Conservation (phyloP, 2,797 vertebrate genomes). For the Mionectes olivaceus region DNA sequence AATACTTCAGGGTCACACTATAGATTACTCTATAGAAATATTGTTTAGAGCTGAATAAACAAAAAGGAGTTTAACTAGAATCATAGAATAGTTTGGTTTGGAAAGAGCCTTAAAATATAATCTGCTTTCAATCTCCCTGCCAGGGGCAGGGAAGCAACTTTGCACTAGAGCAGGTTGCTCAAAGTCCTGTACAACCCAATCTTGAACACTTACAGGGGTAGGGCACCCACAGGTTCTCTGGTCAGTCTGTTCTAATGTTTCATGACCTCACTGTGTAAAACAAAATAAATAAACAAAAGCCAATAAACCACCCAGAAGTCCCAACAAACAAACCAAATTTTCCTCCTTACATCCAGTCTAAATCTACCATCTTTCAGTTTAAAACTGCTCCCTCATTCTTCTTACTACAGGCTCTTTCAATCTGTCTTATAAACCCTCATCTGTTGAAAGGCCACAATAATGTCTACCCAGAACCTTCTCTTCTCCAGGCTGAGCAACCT, state of each 20-base stretch:
- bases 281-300: background rate
- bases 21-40: background rate
- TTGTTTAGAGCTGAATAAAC: background rate
- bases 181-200: background rate
- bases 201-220: accelerated
- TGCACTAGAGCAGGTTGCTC: background rate
- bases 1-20: background rate
- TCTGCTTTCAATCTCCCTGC: background rate
- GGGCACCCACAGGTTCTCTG: background rate
- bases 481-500: background rate
- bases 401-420: background rate
- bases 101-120: background rate
- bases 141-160: accelerated
- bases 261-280: background rate
- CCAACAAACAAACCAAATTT: background rate
- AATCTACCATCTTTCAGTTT: background rate
- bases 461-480: background rate
- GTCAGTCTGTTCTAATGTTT: background rate
- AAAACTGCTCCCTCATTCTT: background rate
- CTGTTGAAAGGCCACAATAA: background rate
- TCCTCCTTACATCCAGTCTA: background rate
- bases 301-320: background rate
- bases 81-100: background rate
- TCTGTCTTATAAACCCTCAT: background rate
- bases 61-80: background rate